Conservation (phyloP, 2,113 vertebrate species). For the Calyptomena viridis region DNA sequence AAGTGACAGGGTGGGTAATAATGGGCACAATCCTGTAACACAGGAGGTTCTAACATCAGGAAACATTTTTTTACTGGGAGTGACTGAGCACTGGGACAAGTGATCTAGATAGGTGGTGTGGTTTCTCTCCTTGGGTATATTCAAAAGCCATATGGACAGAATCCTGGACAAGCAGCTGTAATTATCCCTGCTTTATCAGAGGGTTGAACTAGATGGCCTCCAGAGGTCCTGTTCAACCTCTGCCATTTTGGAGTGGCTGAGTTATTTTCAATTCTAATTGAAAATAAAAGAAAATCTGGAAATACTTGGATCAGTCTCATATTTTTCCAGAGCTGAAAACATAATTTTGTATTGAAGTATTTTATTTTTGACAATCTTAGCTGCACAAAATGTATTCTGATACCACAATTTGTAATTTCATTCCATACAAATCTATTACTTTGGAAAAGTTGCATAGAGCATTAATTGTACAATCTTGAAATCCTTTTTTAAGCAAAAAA, state of each 20-base stretch:
- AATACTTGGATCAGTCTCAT: not conserved
- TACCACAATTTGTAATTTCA: not conserved
- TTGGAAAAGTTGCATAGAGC: not conserved
- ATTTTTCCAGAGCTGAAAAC: not conserved
- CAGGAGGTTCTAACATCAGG: not conserved
- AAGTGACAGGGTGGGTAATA: not conserved
- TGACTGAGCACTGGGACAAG: not conserved
- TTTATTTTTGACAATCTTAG: not conserved
- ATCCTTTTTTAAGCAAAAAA: not conserved
- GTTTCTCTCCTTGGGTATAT: not conserved
- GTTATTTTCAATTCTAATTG: not conserved
- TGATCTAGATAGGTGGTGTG: not conserved
- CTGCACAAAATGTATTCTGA: not conserved
- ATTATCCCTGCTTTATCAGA: not conserved
- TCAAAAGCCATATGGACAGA: not conserved
- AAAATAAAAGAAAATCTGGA: not conserved
- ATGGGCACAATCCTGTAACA: not conserved
- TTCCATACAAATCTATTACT: not conserved
- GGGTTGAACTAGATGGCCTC: not conserved
- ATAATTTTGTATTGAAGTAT: not conserved
- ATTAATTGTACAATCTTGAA: not conserved
- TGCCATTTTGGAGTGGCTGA: no score
- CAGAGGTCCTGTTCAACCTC: not conserved
- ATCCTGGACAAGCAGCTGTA: not conserved
- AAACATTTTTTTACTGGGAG: not conserved